These are phyloP conservation scores for Eurypyga helias DNA, from an alignment of 2,113 vertebrate genomes.

Conservation along the genomic window DNA sequence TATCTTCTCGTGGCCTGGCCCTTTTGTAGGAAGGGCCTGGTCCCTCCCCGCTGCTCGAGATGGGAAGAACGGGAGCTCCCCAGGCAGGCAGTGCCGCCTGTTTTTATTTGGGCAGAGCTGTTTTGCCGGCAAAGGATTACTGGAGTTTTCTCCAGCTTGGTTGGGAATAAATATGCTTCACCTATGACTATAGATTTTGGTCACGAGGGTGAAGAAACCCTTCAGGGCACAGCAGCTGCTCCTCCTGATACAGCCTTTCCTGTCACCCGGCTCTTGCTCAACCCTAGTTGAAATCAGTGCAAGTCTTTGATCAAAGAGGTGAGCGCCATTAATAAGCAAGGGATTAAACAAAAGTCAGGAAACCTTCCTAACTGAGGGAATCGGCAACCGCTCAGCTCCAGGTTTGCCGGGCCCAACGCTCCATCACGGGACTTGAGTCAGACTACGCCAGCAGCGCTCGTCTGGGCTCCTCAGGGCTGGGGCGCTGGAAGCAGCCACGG, in stretches of 20 bases:
- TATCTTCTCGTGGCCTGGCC: background rate
- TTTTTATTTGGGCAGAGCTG: slow-evolving; percentile 17
- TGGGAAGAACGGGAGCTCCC: background rate
- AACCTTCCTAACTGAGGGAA: background rate
- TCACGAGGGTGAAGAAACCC: slow-evolving; percentile 53
- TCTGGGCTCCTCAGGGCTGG: background rate
- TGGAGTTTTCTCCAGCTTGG: background rate
- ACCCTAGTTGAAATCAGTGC: slow-evolving; percentile 47
- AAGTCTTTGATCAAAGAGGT: slow-evolving; percentile 46
- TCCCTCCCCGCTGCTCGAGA: background rate
- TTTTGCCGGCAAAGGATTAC: slow-evolving; percentile 42
- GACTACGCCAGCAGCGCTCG: background rate
- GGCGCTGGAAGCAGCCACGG: background rate
- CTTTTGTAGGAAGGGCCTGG: background rate
- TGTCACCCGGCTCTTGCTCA: slow-evolving; percentile 53
- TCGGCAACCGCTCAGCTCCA: background rate
- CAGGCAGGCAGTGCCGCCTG: background rate
- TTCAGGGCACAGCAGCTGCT: slow-evolving; percentile 47
- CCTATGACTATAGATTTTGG: slow-evolving; percentile 45
- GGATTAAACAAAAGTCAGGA: slow-evolving; percentile 39
- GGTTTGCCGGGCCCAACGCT: background rate
- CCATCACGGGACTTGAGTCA: background rate
- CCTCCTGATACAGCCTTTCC: slow-evolving; percentile 34
- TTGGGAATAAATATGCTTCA: slow-evolving; percentile 33
- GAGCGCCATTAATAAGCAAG: background rate